Evolutionary conservation across 23 tunicate species (phyloP).

Genomic region (Styela plicata): DNA sequence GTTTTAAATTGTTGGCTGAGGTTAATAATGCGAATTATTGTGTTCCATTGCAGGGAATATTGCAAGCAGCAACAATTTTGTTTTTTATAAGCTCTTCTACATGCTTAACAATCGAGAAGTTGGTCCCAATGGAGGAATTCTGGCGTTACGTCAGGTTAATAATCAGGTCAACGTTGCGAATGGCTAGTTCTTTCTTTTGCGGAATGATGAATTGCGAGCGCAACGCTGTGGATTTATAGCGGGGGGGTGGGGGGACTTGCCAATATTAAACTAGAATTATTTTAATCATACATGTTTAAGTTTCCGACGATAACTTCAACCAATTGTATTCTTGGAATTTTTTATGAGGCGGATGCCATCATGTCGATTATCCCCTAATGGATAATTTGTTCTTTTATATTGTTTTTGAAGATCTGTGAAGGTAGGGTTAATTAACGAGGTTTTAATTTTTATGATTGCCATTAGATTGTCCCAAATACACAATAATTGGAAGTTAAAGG

Average conservation of each 20-base stretch:
- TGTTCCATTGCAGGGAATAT: slow-evolving; percentile 44
- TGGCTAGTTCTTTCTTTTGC: slow-evolving; percentile 64
- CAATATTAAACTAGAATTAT: slow-evolving; percentile 29
- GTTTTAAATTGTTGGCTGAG: background rate
- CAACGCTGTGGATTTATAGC: too few species aligned
- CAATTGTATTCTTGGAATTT: background rate
- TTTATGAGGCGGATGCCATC: background rate
- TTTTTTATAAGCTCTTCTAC: slow-evolving; percentile 73
- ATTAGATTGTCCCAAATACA: too few species aligned
- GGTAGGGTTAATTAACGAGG: too few species aligned
- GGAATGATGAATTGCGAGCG: slow-evolving; percentile 54
- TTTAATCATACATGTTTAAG: slow-evolving; percentile 41
- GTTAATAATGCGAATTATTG: too few species aligned
- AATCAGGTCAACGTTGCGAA: slow-evolving; percentile 82
- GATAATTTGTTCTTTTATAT: too few species aligned
- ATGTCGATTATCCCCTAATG: too few species aligned
- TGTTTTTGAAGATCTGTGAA: too few species aligned
- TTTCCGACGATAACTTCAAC: too few species aligned
- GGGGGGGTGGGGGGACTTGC: slow-evolving; percentile 57
- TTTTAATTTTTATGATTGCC: too few species aligned
- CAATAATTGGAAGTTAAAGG: too few species aligned
- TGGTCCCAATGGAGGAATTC: slow-evolving; percentile 73
- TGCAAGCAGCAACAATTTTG: slow-evolving; percentile 78
- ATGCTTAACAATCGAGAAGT: slow-evolving; percentile 60
- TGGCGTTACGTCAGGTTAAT: slow-evolving; percentile 75